These are phyloP conservation scores for Aporophyla nigra DNA, from an alignment of 2,888 invertebrate genomes.

Conservation along the genomic window DNA sequence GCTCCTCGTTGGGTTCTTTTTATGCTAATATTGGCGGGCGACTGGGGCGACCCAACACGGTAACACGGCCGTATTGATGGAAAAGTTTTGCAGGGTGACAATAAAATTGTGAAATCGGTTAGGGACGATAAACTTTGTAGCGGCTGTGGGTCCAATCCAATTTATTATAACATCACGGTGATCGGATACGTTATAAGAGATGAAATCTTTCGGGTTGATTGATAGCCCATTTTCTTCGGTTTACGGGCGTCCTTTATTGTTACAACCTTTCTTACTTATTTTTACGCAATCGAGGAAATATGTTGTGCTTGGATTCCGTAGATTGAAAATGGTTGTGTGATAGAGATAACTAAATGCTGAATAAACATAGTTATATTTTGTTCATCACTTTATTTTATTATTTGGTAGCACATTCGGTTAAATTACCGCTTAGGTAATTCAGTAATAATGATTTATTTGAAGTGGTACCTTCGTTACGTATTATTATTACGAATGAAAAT, in stretches of 20 bases:
- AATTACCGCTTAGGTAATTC: slow-evolving; percentile 28
- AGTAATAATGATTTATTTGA: slow-evolving; percentile 44
- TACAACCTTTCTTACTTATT: slow-evolving; percentile 56
- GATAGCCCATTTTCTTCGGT: slow-evolving; percentile 66
- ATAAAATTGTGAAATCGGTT: slow-evolving; percentile 59
- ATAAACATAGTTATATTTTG: slow-evolving; percentile 12
- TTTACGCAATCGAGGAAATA: slow-evolving; percentile 34
- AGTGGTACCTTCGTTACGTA: slow-evolving; percentile 28
- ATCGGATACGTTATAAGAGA: slow-evolving; percentile 69
- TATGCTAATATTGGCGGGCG: slow-evolving; percentile 59
- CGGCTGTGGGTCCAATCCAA: slow-evolving; percentile 70
- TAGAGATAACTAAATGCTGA: slow-evolving; percentile 1
- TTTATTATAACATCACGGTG: slow-evolving; percentile 74
- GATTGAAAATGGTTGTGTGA: slow-evolving; percentile 38
- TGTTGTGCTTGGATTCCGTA: slow-evolving; percentile 15
- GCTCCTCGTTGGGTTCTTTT: slow-evolving; percentile 47
- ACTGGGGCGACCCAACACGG: slow-evolving; percentile 36
- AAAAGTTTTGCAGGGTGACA: slow-evolving; percentile 55
- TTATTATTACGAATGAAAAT: slow-evolving; percentile 37
- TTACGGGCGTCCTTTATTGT: slow-evolving; percentile 67
- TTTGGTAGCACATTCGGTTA: slow-evolving; percentile 19
- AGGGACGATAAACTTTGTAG: slow-evolving; percentile 60
- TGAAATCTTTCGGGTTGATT: slow-evolving; percentile 74
- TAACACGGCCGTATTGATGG: slow-evolving; percentile 41
- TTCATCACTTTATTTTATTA: slow-evolving; percentile 13